Evolutionary conservation across 2,797 vertebrate species (phyloP), one percentile per base, ranked within the genome.

Genomic region (Acipenser transmontanus): DNA sequence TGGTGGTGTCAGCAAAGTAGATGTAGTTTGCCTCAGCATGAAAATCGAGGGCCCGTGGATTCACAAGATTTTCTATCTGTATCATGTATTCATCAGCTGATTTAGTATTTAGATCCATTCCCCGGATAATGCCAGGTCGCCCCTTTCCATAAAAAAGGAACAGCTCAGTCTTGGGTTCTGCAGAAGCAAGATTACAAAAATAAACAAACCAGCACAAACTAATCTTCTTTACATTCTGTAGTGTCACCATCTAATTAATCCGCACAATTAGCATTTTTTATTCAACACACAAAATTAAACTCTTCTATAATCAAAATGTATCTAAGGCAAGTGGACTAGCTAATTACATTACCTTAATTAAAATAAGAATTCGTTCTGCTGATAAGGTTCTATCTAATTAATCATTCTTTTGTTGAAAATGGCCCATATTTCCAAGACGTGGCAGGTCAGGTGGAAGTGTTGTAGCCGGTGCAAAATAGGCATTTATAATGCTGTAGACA

Each of bases 91-190:
- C 97, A 65, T 95, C 93, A 57, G 89, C 91, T 63, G 95, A 92
- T 87, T 96, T 98, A 71, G 90, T 90, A 82, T 96, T 98, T 85
- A 98, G 82, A 71, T 98, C 96, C 88, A 99, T 89, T 65, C 95
- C 96, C 60, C 91, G 87, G 71, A 99, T 94, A 72, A 98, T 93
- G 74, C 97, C 97, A 0, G 97, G 96, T 50, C 96, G 91, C 5
- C 97, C 96, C 85, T 99, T 99, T 20, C 97, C 97, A 78, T 98
- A 99, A 88, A 99, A 98, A 68, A 99, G 92, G 87, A 99, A 99
- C 74, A 99, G 86, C 77, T 98, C 92, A 76, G 90, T 95, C 85
- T 96, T 98, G 56, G 95, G 96, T 84, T 93, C 97, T 99, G 84
- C 50, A 83, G 78, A 82, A 81, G 75, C 82, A 85, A 80, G 79